phyloP scores from a whole-genome alignment of 2,113 vertebrate genomes.

The Petroica traversi region DNA sequence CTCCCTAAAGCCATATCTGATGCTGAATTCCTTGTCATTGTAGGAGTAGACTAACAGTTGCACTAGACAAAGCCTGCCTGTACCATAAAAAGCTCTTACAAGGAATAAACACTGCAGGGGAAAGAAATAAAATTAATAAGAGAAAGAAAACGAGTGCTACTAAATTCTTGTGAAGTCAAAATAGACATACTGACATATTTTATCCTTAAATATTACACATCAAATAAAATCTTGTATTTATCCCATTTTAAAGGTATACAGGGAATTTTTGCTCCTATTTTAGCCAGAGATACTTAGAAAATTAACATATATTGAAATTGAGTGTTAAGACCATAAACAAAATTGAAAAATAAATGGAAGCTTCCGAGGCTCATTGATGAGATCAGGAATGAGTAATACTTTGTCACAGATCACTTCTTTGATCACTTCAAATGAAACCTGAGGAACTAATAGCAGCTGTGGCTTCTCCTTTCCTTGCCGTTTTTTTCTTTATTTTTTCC shows the following conservation, averaged over 20 bases:
- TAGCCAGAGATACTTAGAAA: not conserved
- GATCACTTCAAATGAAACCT: constrained; percentile 1
- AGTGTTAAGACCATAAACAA: not conserved
- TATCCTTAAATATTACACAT: not conserved
- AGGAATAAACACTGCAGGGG: not conserved
- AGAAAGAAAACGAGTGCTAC: not conserved
- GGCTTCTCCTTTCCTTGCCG: not conserved
- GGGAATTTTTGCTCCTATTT: not conserved
- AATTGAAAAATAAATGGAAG: not conserved
- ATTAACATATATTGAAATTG: not conserved
- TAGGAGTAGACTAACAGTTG: not conserved
- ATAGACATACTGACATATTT: not conserved
- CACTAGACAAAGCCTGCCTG: not conserved
- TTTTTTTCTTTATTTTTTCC: not conserved
- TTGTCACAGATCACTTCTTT: constrained; percentile 25
- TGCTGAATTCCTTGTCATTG: not conserved
- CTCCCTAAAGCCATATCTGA: not conserved
- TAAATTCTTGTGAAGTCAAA: not conserved
- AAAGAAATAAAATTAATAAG: not conserved
- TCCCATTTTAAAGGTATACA: not conserved
- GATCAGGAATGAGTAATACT: not conserved
- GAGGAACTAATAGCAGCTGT: not conserved
- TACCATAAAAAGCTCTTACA: not conserved
- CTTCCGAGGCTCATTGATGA: not conserved
- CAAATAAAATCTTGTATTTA: not conserved